A percentile compares a stretch with the other conserved stretches of the same genome.
phyloP scores from a whole-genome alignment of 2,888 invertebrate species.

The Epistrophella euchroma region DNA sequence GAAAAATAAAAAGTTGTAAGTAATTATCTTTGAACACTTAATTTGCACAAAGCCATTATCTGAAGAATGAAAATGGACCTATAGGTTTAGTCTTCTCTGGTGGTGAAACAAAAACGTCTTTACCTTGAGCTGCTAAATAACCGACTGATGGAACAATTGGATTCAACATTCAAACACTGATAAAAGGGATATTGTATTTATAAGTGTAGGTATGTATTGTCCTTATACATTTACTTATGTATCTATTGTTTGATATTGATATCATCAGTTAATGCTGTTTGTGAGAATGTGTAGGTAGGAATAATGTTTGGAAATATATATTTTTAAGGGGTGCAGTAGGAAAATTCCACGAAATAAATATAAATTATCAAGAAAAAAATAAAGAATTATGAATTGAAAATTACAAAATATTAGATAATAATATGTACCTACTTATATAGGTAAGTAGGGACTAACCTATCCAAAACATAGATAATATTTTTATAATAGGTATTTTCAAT shows the following conservation, averaged over 20 bases:
- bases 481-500: too few species aligned
- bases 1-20: not conserved
- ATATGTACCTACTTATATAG: too few species aligned
- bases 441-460: too few species aligned
- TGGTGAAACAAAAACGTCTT: conserved; percentile 43
- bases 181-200: conserved; percentile 58
- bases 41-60: not conserved
- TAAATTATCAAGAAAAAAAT: too few species aligned
- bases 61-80: not conserved
- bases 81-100: not conserved
- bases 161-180: conserved; percentile 19
- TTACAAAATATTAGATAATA: not conserved
- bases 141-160: conserved; percentile 63
- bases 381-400: not conserved
- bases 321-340: not conserved
- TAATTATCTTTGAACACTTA: not conserved
- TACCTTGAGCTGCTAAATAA: conserved; percentile 54
- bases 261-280: not conserved
- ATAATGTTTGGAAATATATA: not conserved
- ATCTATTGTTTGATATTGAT: not conserved
- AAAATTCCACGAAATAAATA: not conserved
- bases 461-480: too few species aligned
- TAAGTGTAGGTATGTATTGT: not conserved
- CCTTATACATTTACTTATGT: too few species aligned
- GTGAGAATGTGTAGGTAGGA: not conserved